Evolutionary conservation across 2,888 invertebrate species (phyloP), one percentile per base, ranked within the genome.

Genomic region (Leucoptera coffeella): DNA sequence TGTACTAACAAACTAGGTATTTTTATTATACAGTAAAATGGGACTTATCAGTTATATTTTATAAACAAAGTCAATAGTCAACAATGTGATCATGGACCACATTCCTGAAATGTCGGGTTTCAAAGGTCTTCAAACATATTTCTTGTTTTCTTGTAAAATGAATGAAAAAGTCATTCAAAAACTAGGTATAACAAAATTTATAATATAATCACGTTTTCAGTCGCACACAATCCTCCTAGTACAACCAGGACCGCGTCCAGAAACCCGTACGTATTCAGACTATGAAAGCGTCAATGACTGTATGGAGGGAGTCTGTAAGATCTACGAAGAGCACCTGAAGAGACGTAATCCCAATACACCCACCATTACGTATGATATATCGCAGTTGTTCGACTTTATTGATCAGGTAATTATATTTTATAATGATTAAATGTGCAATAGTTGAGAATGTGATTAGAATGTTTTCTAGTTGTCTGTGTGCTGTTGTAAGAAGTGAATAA

Each of bases 281-380:
- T 99, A 96, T 47, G 97, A 99, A 52, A 91, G 93, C 32, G 87
- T 96, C 6, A 96, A 95, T 45, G 96, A 96, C 46, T 95, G 95
- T 49, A 87, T 97, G 85, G 96, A 97, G 72, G 95, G 94, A 17
- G 94, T 99, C 8, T 99, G 99, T 55, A 96, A 96, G 69, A 97
- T 99, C 36, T 99, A 94, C 50, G 99, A 99, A 50, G 97, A 99
- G 47, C 97, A 99, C 58, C 62, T 99, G 38, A 99, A 99, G 52
- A 77, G 90, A 31, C 78, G 89, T 43, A 95, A 97, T 51, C 97
- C 99, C 1, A 87, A 92, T 47, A 90, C 91, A 10, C 92, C 94
- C 1, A 92, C 92, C 2, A 99, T 99, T 33, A 97, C 97, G 0
- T 99, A 99, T 47, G 97, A 99, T 53, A 96, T 99, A 29, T 90